Evolutionary conservation across 1,140 invertebrate species (phyloP).

Genomic region (Cherax destructor): DNA sequence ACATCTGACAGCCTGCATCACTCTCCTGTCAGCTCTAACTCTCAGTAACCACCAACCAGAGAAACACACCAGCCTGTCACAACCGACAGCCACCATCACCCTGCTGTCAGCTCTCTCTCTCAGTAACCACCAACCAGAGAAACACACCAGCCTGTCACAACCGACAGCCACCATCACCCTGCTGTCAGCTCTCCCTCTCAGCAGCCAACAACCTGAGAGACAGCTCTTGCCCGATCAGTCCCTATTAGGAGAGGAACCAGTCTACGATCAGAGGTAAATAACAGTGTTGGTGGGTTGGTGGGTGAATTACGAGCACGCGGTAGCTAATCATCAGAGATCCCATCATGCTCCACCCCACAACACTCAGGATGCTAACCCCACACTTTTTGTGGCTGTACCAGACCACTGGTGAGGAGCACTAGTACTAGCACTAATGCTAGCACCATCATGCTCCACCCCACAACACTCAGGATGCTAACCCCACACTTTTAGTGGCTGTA

Average conservation of each 20-base stretch:
- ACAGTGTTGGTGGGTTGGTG: not conserved
- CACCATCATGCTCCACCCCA: not conserved
- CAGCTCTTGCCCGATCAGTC: constrained; percentile 15
- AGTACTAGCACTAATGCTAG: too few species aligned
- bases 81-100: not conserved
- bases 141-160: not conserved
- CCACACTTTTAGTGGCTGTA: too few species aligned
- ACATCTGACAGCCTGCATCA: not conserved
- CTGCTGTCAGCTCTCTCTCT: not conserved
- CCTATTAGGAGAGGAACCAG: constrained; percentile 28
- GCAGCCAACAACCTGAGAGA: constrained; percentile 31
- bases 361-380: not conserved
- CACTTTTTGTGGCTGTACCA: too few species aligned
- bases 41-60: too few species aligned
- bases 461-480: not conserved
- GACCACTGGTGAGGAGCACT: too few species aligned
- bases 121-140: constrained; percentile 21
- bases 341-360: not conserved
- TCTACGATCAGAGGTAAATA: not conserved
- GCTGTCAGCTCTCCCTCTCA: not conserved
- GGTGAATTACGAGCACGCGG: not conserved
- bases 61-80: too few species aligned
- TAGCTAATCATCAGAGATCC: not conserved
- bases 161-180: not conserved
- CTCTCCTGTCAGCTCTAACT: too few species aligned